Evolutionary conservation across 2,888 invertebrate species (phyloP).

Genomic region (Macrosiphum euphorbiae): DNA sequence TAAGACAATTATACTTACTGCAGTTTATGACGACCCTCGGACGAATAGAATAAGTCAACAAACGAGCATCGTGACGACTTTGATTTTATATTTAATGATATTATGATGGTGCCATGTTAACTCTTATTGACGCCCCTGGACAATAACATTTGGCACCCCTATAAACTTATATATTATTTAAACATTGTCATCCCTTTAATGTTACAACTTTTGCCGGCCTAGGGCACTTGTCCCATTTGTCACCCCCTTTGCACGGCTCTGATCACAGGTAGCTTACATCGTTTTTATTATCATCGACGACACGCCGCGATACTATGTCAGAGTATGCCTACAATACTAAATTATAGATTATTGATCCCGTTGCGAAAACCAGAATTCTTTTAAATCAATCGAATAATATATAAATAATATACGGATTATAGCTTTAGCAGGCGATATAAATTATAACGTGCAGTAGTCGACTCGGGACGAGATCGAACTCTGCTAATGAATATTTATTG

Average conservation of each 20-base stretch:
- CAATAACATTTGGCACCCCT: no score
- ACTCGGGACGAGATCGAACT: background rate
- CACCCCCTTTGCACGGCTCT: no score
- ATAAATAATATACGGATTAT: background rate
- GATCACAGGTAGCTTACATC: background rate
- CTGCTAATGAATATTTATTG: conserved; percentile 15
- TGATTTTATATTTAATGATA: background rate
- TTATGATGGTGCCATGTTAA: background rate
- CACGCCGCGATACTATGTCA: background rate
- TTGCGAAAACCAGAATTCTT: background rate
- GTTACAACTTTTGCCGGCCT: no score
- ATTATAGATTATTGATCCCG: background rate
- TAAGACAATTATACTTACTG: background rate
- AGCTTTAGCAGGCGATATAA: background rate
- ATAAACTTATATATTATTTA: no score
- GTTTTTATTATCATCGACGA: background rate
- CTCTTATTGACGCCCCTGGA: no score
- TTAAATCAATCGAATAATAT: background rate
- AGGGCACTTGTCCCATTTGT: no score
- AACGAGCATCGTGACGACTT: background rate
- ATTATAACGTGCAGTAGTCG: background rate
- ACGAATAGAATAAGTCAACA: background rate
- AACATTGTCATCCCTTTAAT: no score
- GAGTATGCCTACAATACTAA: no score
- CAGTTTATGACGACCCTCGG: background rate